Percentiles rank a stretch among this genome's conserved stretches.
phyloP scores from a whole-genome alignment of 2,888 invertebrate species.

The Lissonota sp. region DNA sequence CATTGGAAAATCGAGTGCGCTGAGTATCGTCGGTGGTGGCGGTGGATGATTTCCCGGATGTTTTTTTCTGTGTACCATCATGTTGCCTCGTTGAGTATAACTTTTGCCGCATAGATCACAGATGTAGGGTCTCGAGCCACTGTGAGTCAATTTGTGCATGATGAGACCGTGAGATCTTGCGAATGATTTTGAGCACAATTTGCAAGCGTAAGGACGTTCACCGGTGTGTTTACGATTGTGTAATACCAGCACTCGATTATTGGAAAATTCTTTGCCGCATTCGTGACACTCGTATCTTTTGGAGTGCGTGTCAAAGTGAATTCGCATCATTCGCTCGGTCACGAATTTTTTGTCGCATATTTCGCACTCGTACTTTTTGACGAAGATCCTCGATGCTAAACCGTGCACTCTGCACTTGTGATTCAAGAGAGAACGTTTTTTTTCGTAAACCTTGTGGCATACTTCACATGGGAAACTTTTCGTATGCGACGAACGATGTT shows the following conservation, averaged over 20 bases:
- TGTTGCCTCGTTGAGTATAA: slow-evolving; percentile 72
- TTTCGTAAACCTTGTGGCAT: slow-evolving; percentile 65
- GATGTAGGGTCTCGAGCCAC: slow-evolving; percentile 78
- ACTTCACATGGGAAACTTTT: slow-evolving; percentile 65
- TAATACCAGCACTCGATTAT: slow-evolving; percentile 75
- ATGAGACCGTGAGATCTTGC: slow-evolving; percentile 76
- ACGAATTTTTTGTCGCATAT: slow-evolving; percentile 59
- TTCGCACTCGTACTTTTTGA: slow-evolving; percentile 37
- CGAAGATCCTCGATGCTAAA: slow-evolving; percentile 48
- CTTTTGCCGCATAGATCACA: slow-evolving; percentile 80
- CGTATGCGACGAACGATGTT: slow-evolving; percentile 45
- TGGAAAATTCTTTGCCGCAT: slow-evolving; percentile 52
- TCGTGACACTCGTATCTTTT: slow-evolving; percentile 41
- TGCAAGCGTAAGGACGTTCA: slow-evolving; percentile 79
- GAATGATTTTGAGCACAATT: slow-evolving; percentile 79
- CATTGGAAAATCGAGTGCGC: slow-evolving; percentile 39
- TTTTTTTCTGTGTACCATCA: slow-evolving; percentile 58
- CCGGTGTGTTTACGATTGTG: slow-evolving; percentile 80
- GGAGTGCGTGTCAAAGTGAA: slow-evolving; percentile 46
- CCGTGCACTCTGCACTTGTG: slow-evolving; percentile 54
- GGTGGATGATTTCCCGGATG: slow-evolving; percentile 68
- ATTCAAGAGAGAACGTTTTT: slow-evolving; percentile 25
- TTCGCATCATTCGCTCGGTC: slow-evolving; percentile 46
- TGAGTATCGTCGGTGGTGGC: slow-evolving; percentile 49
- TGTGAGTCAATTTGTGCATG: slow-evolving; percentile 72